Percentiles rank a stretch among this genome's conserved stretches.
These are phyloP conservation scores for Rhamphomyia laevipes DNA, from an alignment of 2,888 invertebrate species.

Conservation along the genomic window DNA sequence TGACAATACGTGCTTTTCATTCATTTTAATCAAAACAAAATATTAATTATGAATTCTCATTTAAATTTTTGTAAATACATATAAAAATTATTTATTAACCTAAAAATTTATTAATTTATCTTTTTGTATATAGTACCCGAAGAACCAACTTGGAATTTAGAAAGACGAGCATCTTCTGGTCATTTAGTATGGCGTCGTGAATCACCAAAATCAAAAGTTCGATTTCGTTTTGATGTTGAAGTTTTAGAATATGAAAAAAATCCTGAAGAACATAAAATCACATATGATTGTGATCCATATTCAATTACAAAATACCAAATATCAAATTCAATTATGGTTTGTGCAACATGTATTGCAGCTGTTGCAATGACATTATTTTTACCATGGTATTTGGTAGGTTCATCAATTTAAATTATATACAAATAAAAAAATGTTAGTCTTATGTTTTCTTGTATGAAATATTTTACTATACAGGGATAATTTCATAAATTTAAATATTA, in stretches of 20 bases:
- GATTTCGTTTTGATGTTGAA: conserved; percentile 39
- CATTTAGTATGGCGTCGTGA: conserved; percentile 38
- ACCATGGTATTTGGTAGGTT: conserved; percentile 31
- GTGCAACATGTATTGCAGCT: conserved; percentile 34
- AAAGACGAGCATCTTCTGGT: conserved; percentile 36
- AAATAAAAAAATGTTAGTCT: too few relatives aligned
- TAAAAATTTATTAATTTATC: not conserved
- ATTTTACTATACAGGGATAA: too few relatives aligned
- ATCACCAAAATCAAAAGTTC: conserved; percentile 35
- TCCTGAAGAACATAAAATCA: conserved; percentile 30
- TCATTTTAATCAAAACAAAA: not conserved
- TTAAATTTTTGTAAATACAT: too few relatives aligned
- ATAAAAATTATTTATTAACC: not conserved
- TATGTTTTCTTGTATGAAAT: too few relatives aligned
- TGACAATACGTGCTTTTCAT: not conserved
- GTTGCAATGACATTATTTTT: conserved; percentile 33
- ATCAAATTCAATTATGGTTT: conserved; percentile 29
- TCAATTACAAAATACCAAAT: conserved; percentile 24
- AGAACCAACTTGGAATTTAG: conserved; percentile 38
- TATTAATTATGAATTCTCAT: not conserved
- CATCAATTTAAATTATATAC: not conserved
- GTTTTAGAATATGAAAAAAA: conserved; percentile 37
- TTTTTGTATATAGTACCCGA: conserved; percentile 24
- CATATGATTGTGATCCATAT: conserved; percentile 19
- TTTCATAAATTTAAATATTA: too few relatives aligned